Base-by-base conservation (phyloP, 2,113 vertebrate species). In the Ornithorhynchus anatinus region DNA sequence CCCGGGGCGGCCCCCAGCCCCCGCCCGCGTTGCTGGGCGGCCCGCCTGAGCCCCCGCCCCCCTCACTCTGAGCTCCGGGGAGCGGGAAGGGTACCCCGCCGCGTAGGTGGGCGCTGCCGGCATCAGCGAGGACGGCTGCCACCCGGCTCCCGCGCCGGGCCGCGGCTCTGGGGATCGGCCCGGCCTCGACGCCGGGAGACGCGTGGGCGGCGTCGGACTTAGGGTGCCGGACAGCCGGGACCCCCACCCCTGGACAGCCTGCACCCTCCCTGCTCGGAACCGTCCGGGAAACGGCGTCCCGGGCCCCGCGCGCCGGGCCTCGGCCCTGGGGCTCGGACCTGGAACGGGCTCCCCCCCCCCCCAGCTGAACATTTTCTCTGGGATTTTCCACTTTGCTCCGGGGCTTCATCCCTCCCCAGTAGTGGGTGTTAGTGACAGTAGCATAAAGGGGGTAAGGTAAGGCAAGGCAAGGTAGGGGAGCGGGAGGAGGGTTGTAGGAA, bases 11-110 rank as follows among this genome's bases (percentile, higher is more conserved):
- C 31, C 51, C 81, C 10, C 94, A 94, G 86, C 85, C 92, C 64
- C 94, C 94, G 15, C 94, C 95, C 3, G 91, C 94, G 3, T 84
- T 96, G 81, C 89, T 95, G 4, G 94, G 95, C 57, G 77, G 93
- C 31, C 93, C 94, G n/a, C 85, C 93, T 63, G 95, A 95, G 72
- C 92, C 94, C 33, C 84, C 92, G 3, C 91, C 84, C 8, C 78
- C 80, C 14, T 79, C 85, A 60, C 82, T 89, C 70, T 90, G 85
- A 88, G 82, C 47, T 43, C 48, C 1, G 53, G 15, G 13, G 22
- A 17, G 31, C 44, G 39, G 43, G 42, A 42, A 36, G 32, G 20
- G 71, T 51, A 31, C n/a, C 23, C 20, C 8, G 43, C 40, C 19
- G 42, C 4, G 2, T n/a, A 35, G 44, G 37, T 3, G 31, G 73